Evolutionary conservation across 2,888 invertebrate genomes (phyloP), one percentile per base, ranked within the genome.

Genomic region (Phrixothrix hirtus): DNA sequence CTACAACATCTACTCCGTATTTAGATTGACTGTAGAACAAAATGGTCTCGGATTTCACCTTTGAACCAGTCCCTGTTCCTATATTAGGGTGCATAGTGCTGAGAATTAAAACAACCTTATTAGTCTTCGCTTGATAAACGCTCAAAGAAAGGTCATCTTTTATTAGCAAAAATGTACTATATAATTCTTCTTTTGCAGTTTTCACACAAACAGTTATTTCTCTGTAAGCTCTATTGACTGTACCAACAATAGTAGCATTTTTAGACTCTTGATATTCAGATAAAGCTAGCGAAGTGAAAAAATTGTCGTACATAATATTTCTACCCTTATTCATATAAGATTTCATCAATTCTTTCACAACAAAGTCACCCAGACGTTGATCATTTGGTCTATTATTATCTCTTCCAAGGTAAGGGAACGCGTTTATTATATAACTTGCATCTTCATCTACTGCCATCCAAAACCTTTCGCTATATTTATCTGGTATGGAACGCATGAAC

Each of bases 1-100:
- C 30, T 3, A 30, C 30, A n/a, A 30, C 30, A n/a, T 30, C 30
- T n/a, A 30, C 30, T 30, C 30, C 12, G 12, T 30, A 30, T 30
- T 30, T 30, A 4, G 30, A 30, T 4, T 4, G 3, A 30, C n/a
- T 30, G 30, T 30, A 30, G n/a, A 30, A 30, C 4, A n/a, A 30
- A 6, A 30, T n/a, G 21, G n/a, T 36, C 9, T 15, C 36, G 5
- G 36, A 16, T 16, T 15, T 6, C n/a, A n/a, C n/a, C 16, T 16
- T 36, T n/a, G n/a, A n/a, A n/a, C n/a, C n/a, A n/a, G n/a, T n/a
- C n/a, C n/a, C n/a, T n/a, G 2, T 17, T 36, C 2, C 27, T 10
- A 27, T 9, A 7, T 21, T 7, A 7, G 21, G 7, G 7, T 21
- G 21, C 21, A 21, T 21, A 21, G 21, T 5, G 3, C 21, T 21